Percentiles rank a stretch among this genome's conserved stretches.
phyloP scores from a whole-genome alignment of 2,113 vertebrate genomes.

The Anarrhichthys ocellatus region DNA sequence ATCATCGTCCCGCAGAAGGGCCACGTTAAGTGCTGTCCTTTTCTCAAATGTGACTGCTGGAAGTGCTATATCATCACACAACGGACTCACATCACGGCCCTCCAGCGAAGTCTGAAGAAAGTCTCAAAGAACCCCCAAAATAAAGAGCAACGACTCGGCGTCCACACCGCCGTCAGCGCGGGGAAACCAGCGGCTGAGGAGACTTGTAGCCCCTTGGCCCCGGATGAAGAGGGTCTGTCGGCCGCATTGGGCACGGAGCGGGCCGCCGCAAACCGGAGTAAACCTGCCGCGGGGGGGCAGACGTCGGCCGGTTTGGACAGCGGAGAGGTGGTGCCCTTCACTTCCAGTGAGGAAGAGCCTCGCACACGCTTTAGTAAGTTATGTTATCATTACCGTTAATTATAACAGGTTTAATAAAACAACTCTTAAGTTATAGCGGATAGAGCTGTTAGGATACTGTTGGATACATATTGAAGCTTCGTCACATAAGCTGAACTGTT shows the following conservation, averaged over 20 bases:
- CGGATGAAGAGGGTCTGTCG: background rate
- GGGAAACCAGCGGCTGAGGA: background rate
- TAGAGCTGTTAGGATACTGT: background rate
- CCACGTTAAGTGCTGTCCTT: background rate
- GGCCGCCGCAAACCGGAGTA: background rate
- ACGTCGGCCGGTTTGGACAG: fast-evolving
- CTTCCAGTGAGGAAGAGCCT: background rate
- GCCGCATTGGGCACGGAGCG: background rate
- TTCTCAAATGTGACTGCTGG: constrained; percentile 30
- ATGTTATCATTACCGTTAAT: background rate
- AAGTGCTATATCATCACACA: constrained; percentile 15
- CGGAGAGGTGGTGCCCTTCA: background rate
- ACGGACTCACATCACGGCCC: background rate
- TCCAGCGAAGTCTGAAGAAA: background rate
- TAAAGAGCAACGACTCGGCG: background rate
- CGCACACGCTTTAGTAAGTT: constrained; percentile 9
- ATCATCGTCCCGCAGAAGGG: constrained; percentile 42
- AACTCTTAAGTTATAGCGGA: background rate
- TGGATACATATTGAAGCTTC: background rate
- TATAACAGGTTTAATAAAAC: background rate
- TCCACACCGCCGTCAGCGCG: fast-evolving
- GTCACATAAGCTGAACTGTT: background rate
- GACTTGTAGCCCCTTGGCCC: fast-evolving
- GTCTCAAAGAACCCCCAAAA: fast-evolving
- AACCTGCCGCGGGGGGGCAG: background rate